These are phyloP conservation scores for Argyrosomus regius DNA, from an alignment of 2,797 vertebrate genomes.

Conservation along the genomic window DNA sequence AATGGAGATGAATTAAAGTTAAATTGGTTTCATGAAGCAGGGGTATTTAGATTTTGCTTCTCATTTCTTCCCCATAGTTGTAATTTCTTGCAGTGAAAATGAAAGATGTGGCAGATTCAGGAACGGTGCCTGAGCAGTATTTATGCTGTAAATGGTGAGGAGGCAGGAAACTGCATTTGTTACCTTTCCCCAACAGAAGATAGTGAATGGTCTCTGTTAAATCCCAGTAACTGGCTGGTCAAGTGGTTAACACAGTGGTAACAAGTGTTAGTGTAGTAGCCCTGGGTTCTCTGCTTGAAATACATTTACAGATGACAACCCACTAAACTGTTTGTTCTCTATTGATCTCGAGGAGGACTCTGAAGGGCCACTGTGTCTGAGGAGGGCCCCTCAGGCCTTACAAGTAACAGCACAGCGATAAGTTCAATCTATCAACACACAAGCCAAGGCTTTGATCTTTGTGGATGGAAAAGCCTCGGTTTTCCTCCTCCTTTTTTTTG, in stretches of 20 bases:
- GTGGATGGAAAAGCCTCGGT: constrained; percentile 43
- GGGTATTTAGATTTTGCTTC: not conserved
- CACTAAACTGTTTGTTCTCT: constrained; percentile 48
- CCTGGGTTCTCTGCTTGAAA: constrained; percentile 26
- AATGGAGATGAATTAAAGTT: not conserved
- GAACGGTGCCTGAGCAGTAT: not conserved
- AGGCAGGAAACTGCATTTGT: not conserved
- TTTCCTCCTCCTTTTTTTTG: constrained; percentile 37
- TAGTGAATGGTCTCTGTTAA: not conserved
- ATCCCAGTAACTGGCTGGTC: not conserved
- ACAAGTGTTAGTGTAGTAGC: not conserved
- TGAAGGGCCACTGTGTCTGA: constrained; percentile 17
- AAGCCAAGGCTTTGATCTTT: constrained; percentile 48
- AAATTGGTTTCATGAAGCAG: constrained; percentile 1
- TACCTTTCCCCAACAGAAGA: not conserved
- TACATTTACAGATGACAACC: constrained; percentile 22
- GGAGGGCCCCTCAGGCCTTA: constrained; percentile 41
- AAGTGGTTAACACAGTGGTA: not conserved
- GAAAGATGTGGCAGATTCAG: not conserved
- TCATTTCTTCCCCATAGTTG: not conserved
- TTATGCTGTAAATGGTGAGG: not conserved
- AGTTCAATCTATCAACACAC: constrained; percentile 49
- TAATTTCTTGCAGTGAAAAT: not conserved
- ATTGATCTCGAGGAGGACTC: constrained; percentile 10
- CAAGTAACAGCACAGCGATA: constrained; percentile 47